Base-by-base conservation (phyloP, 2,797 vertebrate genomes). In the Geotria australis region DNA sequence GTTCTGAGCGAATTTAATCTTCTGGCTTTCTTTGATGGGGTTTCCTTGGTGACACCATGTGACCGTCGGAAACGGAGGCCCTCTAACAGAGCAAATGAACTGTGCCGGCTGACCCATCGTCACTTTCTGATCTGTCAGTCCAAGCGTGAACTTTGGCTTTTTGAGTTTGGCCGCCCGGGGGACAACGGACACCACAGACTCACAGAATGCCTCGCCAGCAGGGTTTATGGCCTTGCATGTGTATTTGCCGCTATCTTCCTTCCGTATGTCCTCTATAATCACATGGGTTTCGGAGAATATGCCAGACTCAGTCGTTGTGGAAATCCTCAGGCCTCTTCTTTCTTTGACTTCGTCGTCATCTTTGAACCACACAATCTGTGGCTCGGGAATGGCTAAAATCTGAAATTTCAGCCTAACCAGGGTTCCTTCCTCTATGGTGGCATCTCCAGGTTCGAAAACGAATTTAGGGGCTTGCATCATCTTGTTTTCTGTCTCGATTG, bases 41-140 rank as follows among this genome's bases (percentile, higher is more conserved):
- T 69, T 63, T 65, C 76, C 78, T 46, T 84, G 70, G 5, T 77
- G 76, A 61, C 76, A 70, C 80, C 84, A 88, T 5, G 68, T 62
- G 64, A 78, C 70, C 56, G 65, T 64, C 9, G 63, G 61, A 63
- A 77, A 78, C 58, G 75, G 73, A 63, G 75, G 72, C 48, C 78
- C 78, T 48, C 72, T 64, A 60, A 84, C 77, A 7, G 70, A 73
- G 68, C 79, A 86, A 68, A 74, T 67, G 64, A 93, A 84, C 56
- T 78, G 71, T 46, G 79, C 78, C 46, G 69, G 69, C 48, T 81
- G 70, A 0, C 77, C 76, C 10, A 64, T 70, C 59, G 68, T 71
- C 61, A 83, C 75, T 15, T 63, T 70, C 62, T 83, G 47, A 55
- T 84, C 79, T 46, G 64, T 75, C 71, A 86, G 74, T 58, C 73